These are phyloP conservation scores for Paedocypris sp. DNA, from an alignment of 2,113 vertebrate species.

Conservation along the genomic window DNA sequence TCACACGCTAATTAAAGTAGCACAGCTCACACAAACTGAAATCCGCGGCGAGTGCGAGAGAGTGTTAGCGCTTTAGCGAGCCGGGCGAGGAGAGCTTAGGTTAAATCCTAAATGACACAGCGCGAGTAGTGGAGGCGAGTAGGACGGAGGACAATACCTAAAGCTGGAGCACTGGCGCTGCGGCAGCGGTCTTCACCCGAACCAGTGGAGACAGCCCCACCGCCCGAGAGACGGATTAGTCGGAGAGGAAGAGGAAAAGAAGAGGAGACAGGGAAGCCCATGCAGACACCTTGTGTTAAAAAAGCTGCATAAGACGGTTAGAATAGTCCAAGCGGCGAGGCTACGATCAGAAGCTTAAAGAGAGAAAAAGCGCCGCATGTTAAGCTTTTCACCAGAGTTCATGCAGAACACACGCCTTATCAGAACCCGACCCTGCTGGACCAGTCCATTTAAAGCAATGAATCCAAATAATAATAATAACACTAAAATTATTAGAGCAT, in stretches of 20 bases:
- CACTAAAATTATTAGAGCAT: too few relatives aligned
- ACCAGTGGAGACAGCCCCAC: constrained; percentile 20
- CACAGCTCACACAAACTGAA: not conserved
- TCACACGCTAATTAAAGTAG: not conserved
- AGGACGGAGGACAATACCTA: constrained; percentile 78
- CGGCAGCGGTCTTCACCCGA: constrained; percentile 77
- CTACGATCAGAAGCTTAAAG: not conserved
- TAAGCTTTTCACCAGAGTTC: too few relatives aligned
- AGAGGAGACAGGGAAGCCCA: constrained; percentile 20
- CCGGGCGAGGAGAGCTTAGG: constrained; percentile 5
- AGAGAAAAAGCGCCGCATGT: not conserved
- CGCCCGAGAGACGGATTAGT: constrained; percentile 30
- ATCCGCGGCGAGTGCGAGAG: not conserved
- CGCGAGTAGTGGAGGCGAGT: not conserved
- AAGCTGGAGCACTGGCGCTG: constrained; percentile 87
- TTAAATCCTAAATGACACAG: constrained; percentile 22
- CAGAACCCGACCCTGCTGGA: too few relatives aligned
- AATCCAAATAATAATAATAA: too few relatives aligned
- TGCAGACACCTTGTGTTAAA: constrained; percentile 21
- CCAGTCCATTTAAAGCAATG: too few relatives aligned
- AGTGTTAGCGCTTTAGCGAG: not conserved
- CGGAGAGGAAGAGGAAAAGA: constrained; percentile 11
- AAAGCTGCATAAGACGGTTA: constrained; percentile 26
- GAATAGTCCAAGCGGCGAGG: not conserved
- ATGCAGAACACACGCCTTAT: too few relatives aligned